Base-by-base conservation (phyloP, 2,797 vertebrate genomes). In the Sciurus carolinensis region DNA sequence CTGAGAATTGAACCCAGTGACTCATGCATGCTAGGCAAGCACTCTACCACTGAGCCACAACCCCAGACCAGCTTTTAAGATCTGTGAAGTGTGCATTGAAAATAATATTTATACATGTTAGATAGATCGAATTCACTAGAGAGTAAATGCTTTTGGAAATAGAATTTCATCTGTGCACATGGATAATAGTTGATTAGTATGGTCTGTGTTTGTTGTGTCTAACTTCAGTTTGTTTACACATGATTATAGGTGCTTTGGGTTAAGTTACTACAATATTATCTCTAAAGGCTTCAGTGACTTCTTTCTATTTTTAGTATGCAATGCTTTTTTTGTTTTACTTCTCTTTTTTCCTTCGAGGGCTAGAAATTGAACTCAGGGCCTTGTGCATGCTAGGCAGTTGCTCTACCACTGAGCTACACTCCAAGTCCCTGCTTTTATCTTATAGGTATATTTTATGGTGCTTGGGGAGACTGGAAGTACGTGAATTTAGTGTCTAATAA, bases 251-350 rank as follows among this genome's bases (percentile, higher is more conserved):
- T 84, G 30, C 8, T 95, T 90, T 87, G 42, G 42, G 24, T 71
- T 93, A 80, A 4, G 3, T 83, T 83, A 91, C 44, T 83, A 87
- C 73, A 93, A 26, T 85, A 91, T 86, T 75, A 83, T 5, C 33
- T 90, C 52, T 85, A 59, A 86, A 69, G 79, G 62, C 13, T 91
- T 87, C 52, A 84, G 24, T 26, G 44, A 62, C 18, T 79, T 90
- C 79, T 91, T 92, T 96, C 71, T 80, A 4, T 95, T 67, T 91
- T 89, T 95, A 95, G 86, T 39, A 91, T 89, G 3, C 33, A 59
- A 11, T 93, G 15, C 10, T 76, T 42, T 88, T 88, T 85, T 89
- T 91, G 8, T 42, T 39, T 13, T 14, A 22, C 22, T 26, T 57
- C 17, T 44, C 22, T 24, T 9, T 47, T 76, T 33, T 80, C 44